Base-by-base conservation (phyloP, 35 echinoderm and acorn worm genomes). In the Eucidaris tribuloides region DNA sequence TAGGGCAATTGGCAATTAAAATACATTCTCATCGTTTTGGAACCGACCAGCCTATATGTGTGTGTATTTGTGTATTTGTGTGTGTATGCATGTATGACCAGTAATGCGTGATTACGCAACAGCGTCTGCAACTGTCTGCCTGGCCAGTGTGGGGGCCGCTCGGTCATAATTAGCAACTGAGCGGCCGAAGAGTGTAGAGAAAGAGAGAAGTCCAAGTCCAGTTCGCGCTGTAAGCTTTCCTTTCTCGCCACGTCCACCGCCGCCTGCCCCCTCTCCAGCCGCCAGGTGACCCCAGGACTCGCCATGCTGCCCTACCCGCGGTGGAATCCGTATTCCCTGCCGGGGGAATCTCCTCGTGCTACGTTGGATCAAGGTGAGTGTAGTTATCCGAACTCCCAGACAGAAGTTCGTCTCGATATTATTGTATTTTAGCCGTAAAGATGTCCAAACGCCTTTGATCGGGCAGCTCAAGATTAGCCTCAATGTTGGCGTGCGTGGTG, bases 31-130 rank as follows among this genome's bases (percentile, higher is more conserved):
- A 74, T 74, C 68, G 68, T 44, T 74, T 74, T 74, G 18, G 39
- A 74, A 64, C 36, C 24, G 68, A 42, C 68, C 41, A 42, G 68
- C 44, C 66, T 72, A n/a, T n/a, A n/a, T n/a, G 25, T 40, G 40
- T 74, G 68, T 64, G 4, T n/a, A 64, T 64, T 64, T 74, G 68
- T 44, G 68, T 74, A 40, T 74, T 38, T 74, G 68, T 74, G 68
- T 74, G 66, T 72, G 68, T 74, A 74, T 74, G 68, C 22, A 74
- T 74, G 68, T 74, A 74, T 74, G 68, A 74, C 68, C 68, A 74
- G 44, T 74, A 74, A 74, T 74, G 20, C 37, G 41, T 14, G 38
- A 74, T 74, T 74, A 74, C 68, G 68, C 68, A 74, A 74, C 68
- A 74, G 68, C 41, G 68, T 74, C 68, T 74, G 68, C 30, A 32